Evolutionary conservation across 2,888 invertebrate genomes (phyloP).

Genomic region (Lycophotia porphyrea): DNA sequence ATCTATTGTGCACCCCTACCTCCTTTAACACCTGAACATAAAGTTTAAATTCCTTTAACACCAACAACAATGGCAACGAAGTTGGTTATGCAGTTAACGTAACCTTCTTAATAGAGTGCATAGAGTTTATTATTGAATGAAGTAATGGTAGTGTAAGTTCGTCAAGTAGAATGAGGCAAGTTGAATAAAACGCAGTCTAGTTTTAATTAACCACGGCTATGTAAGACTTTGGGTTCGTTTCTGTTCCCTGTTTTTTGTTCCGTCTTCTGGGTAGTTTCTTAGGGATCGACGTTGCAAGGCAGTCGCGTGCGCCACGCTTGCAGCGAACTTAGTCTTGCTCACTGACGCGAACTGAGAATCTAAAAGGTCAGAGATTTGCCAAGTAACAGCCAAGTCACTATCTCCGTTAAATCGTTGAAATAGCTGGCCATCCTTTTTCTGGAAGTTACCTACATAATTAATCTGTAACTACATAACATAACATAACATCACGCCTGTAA

Average conservation of each 20-base stretch:
- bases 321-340: conserved; percentile 8
- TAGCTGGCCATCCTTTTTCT: background rate
- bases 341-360: background rate
- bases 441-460: background rate
- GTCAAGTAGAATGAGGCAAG: conserved; percentile 42
- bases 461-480: too few relatives aligned
- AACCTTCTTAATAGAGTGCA: conserved; percentile 35
- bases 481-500: too few relatives aligned
- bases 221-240: conserved; percentile 46
- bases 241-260: conserved; percentile 59
- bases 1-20: conserved; percentile 38
- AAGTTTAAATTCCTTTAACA: conserved; percentile 58
- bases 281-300: conserved; percentile 1
- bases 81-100: conserved; percentile 43
- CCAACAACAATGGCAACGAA: conserved; percentile 46
- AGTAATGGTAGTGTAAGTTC: conserved; percentile 24
- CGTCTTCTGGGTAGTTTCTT: conserved; percentile 34
- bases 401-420: background rate
- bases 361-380: background rate
- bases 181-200: conserved; percentile 57
- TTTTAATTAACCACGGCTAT: conserved; percentile 65
- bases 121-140: conserved; percentile 52
- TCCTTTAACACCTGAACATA: conserved; percentile 42
- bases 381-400: background rate
- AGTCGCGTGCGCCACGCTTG: conserved; percentile 6